Evolutionary conservation across 1,140 invertebrate genomes (phyloP), one percentile per base, ranked within the genome.

Genomic region (Lasioglossum albipes): DNA sequence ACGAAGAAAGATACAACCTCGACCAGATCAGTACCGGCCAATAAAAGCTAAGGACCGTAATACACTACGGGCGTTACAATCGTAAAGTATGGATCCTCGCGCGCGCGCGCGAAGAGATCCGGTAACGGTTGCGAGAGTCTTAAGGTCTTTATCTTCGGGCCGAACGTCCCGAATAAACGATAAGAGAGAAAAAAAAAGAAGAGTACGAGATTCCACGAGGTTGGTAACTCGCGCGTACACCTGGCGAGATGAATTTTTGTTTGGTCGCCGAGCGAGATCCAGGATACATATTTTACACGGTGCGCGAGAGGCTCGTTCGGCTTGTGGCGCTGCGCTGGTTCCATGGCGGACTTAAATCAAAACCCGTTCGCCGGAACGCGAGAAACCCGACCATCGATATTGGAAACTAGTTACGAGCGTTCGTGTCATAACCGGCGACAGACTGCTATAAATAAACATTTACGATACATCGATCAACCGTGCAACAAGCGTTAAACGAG

Each of bases 381-480:
- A 72, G 27, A 71, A 78, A 62, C 10, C 57, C 45, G 76, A 27
- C 20, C 76, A 72, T 78, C 68, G 70, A 79, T 68, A 68, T 79
- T 45, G 77, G 71, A 72, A 79, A 74, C 70, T 79, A 66, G 77
- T 74, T 59, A 64, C 49, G 77, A 74, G 65, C 71, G 77, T 59
- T 59, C 70, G 77, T 74, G 77, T 79, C 77, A 79, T 79, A 79
- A 79, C 61, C 71, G 69, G 77, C 71, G 77, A 79, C 77, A 79
- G 62, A 49, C 13, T 70, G 71, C 71, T 79, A 79, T 79, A 79
- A 79, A 79, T 79, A 79, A 79, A 79, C 77, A 54, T 79, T 79
- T 79, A 79, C 62, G 77, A 79, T 79, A 74, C 77, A 79, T 79
- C 77, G 77, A 79, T 79, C 77, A 79, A 79, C 77, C 27, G 71